Conservation (phyloP, 2,113 vertebrate species). For the Actinemys pallida region DNA sequence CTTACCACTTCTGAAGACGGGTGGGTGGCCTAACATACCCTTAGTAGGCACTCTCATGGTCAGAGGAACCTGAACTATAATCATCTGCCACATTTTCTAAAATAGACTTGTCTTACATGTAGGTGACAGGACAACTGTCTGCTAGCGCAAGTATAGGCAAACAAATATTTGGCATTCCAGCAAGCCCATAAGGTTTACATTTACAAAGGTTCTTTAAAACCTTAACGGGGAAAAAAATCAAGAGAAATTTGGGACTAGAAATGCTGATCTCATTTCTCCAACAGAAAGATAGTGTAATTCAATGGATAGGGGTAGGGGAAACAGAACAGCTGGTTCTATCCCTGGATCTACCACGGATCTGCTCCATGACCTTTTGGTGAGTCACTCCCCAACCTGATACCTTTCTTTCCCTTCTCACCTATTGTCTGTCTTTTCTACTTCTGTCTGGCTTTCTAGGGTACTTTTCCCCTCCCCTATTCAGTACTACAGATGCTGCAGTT, state of each 20-base stretch:
- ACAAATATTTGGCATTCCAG: background rate
- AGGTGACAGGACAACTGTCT: background rate
- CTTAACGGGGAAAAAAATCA: background rate
- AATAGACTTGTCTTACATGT: background rate
- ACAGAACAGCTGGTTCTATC: background rate
- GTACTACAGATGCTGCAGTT: background rate
- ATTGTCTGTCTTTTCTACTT: accelerated
- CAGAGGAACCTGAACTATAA: background rate
- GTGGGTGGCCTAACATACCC: background rate
- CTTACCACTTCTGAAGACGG: background rate
- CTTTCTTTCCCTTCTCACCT: background rate
- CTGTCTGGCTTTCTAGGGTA: background rate
- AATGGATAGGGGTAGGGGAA: background rate
- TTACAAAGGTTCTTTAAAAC: background rate
- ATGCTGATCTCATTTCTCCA: background rate
- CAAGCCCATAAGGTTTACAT: background rate
- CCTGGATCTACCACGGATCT: background rate
- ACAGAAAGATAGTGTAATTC: background rate
- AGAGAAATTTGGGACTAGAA: background rate
- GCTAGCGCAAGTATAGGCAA: background rate
- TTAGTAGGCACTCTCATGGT: background rate
- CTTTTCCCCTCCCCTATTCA: background rate
- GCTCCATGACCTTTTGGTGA: background rate
- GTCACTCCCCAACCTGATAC: background rate
- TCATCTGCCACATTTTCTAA: background rate